phyloP scores from a whole-genome alignment of 2,797 vertebrate genomes.

The Masticophis lateralis region DNA sequence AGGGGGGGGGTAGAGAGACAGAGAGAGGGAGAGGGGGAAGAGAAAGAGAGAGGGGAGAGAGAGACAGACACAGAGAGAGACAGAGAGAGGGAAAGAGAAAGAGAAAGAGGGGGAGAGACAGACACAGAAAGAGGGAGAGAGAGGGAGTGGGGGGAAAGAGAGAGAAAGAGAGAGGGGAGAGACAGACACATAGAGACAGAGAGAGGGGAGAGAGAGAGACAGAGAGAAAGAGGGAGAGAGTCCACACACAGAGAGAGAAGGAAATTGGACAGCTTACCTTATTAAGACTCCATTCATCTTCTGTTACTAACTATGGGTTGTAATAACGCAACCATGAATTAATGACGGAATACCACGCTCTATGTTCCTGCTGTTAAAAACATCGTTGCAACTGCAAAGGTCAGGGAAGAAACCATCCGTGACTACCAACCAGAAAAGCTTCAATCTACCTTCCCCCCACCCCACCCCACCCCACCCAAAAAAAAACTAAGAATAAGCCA shows the following conservation, averaged over 20 bases:
- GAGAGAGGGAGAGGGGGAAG: too few species aligned
- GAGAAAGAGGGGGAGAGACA: background rate
- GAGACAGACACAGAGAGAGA: too few species aligned
- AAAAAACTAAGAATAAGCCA: background rate
- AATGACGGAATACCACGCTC: background rate
- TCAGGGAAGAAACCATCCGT: background rate
- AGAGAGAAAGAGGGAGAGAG: too few species aligned
- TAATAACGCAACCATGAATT: background rate
- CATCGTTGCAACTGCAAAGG: background rate
- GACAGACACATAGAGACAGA: too few species aligned
- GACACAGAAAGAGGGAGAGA: too few species aligned
- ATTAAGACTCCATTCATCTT: constrained; percentile 20
- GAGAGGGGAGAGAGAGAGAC: too few species aligned
- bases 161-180: too few species aligned
- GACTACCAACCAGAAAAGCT: too few species aligned
- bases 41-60: too few species aligned
- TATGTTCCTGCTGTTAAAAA: background rate
- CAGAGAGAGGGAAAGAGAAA: background rate
- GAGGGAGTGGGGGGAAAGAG: too few species aligned
- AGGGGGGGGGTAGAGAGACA: too few species aligned
- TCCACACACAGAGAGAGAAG: too few species aligned
- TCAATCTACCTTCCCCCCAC: background rate
- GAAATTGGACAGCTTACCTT: constrained; percentile 37
- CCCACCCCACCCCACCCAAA: background rate
- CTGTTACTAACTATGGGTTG: constrained; percentile 8